A percentile compares a stretch with the other conserved stretches of the same genome.
These are phyloP conservation scores for Cosmia trapezina DNA, from an alignment of 2,888 invertebrate genomes.

Conservation along the genomic window DNA sequence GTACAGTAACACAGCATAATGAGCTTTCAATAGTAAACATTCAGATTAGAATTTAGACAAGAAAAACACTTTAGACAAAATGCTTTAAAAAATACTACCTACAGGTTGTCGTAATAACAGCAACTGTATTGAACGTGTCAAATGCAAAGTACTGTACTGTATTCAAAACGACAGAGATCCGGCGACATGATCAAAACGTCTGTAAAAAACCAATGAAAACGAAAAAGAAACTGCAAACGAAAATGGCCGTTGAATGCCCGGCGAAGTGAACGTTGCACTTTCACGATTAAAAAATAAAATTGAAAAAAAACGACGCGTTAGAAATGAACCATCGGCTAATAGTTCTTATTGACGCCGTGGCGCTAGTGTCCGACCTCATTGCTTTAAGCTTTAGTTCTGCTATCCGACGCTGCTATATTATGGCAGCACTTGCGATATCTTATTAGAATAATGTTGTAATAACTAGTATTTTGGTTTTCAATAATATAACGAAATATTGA, in stretches of 20 bases:
- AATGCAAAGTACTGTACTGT: slow-evolving; percentile 51
- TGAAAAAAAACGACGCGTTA: slow-evolving; percentile 81
- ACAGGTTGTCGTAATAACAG: slow-evolving; percentile 31
- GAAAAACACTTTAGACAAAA: neutral
- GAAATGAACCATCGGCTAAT: slow-evolving; percentile 84
- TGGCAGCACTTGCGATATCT: slow-evolving; percentile 77
- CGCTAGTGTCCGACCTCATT: slow-evolving; percentile 73
- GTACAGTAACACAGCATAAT: slow-evolving; percentile 67
- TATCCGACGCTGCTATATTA: slow-evolving; percentile 81
- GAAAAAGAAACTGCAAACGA: slow-evolving; percentile 85
- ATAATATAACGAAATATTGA: neutral
- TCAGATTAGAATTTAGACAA: neutral
- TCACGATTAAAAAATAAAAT: slow-evolving; percentile 87
- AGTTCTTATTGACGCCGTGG: slow-evolving; percentile 79
- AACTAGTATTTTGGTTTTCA: neutral
- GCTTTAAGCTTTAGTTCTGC: slow-evolving; percentile 81
- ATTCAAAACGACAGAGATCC: slow-evolving; percentile 69
- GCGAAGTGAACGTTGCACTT: slow-evolving; percentile 89
- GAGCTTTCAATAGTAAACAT: slow-evolving; percentile 22
- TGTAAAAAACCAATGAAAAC: slow-evolving; percentile 85
- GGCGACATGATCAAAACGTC: slow-evolving; percentile 85
- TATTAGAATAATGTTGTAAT: slow-evolving; percentile 57
- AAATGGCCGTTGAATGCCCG: slow-evolving; percentile 86
- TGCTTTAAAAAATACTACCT: neutral
- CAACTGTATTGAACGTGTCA: slow-evolving; percentile 52